Base-by-base conservation (phyloP, 2,888 invertebrate genomes). In the Aromia moschata region DNA sequence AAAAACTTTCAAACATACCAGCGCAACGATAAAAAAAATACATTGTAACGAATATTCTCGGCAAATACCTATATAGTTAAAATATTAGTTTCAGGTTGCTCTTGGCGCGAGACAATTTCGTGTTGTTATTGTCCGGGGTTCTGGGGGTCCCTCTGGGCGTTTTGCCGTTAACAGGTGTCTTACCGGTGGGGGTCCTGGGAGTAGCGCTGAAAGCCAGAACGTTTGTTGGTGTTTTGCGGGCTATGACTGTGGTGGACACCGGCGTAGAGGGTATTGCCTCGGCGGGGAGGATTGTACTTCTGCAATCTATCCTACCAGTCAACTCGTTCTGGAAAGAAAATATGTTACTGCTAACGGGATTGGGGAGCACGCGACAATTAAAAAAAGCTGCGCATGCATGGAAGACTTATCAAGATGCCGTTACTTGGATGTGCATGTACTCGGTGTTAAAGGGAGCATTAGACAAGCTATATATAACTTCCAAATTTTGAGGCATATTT, bases 241-340 rank as follows among this genome's bases (percentile, higher is more conserved):
- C 14, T 3, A 51, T n/a, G 15, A 11, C n/a, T 2, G 44, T 40
- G 2, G 36, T 30, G 33, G 52, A 31, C 40, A n/a, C 17, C 9
- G 62, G 52, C 2, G 54, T 57, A 16, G 25, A 20, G 10, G 49
- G n/a, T 1, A 43, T 1, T 1, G 41, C 41, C n/a, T 56, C 56
- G 1, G 56, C 30, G 5, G 58, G 62, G 1, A 62, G 20, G 7
- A 62, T 56, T 0, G 62, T 62, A 30, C 62, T 62, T n/a, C 62
- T 47, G n/a, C 56, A 49, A n/a, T 40, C 38, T 1, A 41, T 56
- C 33, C 33, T 58, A 55, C 16, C 58, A 12, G 62, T 58, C 18
- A 62, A 36, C 15, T 58, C 58, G 25, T 36, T 56, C 61, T 61
- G 58, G 25, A 61, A 61, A 51, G 36, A 25, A 15, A 10, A 15